A percentile compares a stretch with the other conserved stretches of the same genome.
phyloP scores from a whole-genome alignment of 1,140 invertebrate genomes.

The Diabrotica virgifera region DNA sequence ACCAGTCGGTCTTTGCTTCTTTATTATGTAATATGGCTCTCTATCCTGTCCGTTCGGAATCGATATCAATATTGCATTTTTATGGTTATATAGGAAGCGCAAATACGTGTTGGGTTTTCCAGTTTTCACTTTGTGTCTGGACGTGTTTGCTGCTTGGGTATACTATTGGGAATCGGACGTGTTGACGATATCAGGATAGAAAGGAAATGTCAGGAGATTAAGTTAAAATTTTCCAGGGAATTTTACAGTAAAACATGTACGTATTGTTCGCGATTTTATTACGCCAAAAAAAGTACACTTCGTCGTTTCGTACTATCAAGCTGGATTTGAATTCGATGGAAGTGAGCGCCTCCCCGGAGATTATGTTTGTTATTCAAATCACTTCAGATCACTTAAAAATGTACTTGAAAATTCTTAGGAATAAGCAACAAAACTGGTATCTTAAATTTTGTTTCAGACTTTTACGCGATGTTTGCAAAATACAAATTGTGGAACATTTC shows the following conservation, averaged over 20 bases:
- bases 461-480: too few relatives aligned
- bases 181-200: constrained; percentile 2
- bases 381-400: too few relatives aligned
- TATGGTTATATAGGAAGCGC: constrained; percentile 1
- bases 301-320: too few relatives aligned
- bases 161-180: neutral
- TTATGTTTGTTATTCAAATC: too few relatives aligned
- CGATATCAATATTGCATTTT: constrained; percentile 3
- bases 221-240: constrained; percentile 1
- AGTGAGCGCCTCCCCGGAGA: too few relatives aligned
- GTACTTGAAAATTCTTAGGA: too few relatives aligned
- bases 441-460: too few relatives aligned
- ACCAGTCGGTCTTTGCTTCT: neutral
- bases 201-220: neutral
- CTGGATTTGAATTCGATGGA: too few relatives aligned
- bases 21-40: constrained; percentile 3
- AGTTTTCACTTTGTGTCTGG: constrained; percentile 2
- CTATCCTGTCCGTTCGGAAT: constrained; percentile 1
- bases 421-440: too few relatives aligned
- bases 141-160: neutral
- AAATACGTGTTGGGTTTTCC: neutral
- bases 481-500: too few relatives aligned
- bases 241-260: neutral
- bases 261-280: neutral
- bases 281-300: too few relatives aligned